These are phyloP conservation scores for Chrysolina oricalcia DNA, from an alignment of 2,888 invertebrate species.

Conservation along the genomic window DNA sequence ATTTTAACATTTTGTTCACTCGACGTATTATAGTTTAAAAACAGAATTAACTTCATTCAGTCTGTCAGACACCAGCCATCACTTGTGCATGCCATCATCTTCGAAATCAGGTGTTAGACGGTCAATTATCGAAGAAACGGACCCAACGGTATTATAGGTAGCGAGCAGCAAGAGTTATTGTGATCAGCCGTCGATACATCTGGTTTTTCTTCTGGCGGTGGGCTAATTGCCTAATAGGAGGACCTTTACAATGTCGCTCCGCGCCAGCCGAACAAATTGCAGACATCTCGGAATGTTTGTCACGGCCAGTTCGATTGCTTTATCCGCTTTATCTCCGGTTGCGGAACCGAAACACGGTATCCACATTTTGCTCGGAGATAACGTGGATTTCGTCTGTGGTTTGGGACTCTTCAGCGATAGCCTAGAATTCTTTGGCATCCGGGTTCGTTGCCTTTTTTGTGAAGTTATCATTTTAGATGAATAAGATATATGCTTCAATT, in stretches of 20 bases:
- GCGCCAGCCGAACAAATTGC: conserved; percentile 61
- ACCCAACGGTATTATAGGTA: conserved; percentile 39
- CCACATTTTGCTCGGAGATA: conserved; percentile 59
- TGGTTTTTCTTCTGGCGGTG: conserved; percentile 39
- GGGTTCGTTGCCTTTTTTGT: conserved; percentile 16
- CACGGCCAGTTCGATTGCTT: conserved; percentile 56
- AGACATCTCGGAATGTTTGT: conserved; percentile 62
- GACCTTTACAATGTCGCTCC: conserved; percentile 54
- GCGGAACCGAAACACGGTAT: conserved; percentile 58
- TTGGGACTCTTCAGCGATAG: conserved; percentile 12
- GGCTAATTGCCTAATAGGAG: conserved; percentile 57
- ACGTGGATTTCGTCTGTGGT: conserved; percentile 31
- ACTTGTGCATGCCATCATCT: conserved; percentile 13
- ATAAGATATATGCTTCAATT: not conserved
- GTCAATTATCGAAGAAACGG: conserved; percentile 33
- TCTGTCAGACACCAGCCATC: not conserved
- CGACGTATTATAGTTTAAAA: no score
- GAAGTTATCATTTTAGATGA: not conserved
- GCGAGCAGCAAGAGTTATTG: conserved; percentile 38
- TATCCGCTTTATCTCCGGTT: conserved; percentile 59
- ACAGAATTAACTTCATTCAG: no score
- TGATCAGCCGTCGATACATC: conserved; percentile 22
- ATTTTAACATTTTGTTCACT: no score
- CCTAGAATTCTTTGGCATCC: conserved; percentile 36
- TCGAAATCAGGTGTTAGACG: conserved; percentile 35